Conservation (phyloP, 2,797 vertebrate genomes). For the Malacoctenus gilli region DNA sequence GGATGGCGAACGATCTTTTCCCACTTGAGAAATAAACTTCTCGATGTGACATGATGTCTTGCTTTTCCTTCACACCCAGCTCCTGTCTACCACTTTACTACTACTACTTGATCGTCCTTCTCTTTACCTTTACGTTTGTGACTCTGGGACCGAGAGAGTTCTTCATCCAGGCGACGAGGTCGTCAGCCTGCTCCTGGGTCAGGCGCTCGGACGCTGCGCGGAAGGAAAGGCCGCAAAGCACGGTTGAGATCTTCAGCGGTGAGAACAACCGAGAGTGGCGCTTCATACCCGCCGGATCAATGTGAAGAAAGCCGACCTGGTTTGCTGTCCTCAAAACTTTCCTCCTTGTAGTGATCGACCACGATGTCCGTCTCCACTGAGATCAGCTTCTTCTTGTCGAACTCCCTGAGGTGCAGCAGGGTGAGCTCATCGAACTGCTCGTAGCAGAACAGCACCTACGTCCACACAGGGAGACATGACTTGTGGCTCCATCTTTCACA, state of each 20-base stretch:
- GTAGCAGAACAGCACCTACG: slow-evolving; percentile 95
- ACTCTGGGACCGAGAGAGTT: slow-evolving; percentile 87
- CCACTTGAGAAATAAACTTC: too few species aligned
- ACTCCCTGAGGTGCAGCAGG: slow-evolving; percentile 92
- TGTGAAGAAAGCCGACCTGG: slow-evolving; percentile 77
- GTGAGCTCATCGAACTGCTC: slow-evolving; percentile 98
- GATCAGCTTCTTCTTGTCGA: slow-evolving; percentile 95
- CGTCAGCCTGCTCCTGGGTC: slow-evolving; percentile 85
- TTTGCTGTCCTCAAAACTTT: slow-evolving; percentile 87
- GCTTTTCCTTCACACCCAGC: background rate
- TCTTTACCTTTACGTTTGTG: slow-evolving; percentile 91
- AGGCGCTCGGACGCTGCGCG: slow-evolving; percentile 84
- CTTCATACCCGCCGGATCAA: too few species aligned
- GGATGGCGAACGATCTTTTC: too few species aligned
- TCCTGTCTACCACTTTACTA: too few species aligned
- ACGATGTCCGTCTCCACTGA: slow-evolving; percentile 97
- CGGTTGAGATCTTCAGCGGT: too few species aligned
- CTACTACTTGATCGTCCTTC: too few species aligned
- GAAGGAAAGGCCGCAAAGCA: background rate
- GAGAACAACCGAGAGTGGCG: too few species aligned
- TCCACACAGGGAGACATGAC: too few species aligned
- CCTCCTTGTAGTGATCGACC: slow-evolving; percentile 97
- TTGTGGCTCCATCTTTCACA: too few species aligned
- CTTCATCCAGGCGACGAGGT: slow-evolving; percentile 95
- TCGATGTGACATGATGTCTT: background rate